Base-by-base conservation (phyloP, 2,797 vertebrate species). In the Myotis planiceps region DNA sequence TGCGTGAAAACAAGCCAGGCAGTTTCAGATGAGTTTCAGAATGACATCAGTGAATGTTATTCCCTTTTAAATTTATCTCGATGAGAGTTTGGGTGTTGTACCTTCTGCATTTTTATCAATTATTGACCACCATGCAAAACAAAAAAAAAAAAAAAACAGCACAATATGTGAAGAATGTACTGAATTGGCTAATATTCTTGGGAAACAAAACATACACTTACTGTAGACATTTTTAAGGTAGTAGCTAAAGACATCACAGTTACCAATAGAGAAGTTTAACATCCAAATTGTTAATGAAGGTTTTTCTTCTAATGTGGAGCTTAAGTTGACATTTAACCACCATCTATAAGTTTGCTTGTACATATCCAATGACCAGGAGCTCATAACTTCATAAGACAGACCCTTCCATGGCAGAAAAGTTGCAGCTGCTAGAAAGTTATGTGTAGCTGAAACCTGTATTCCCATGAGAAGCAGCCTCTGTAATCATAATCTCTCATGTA, bases 1-100 rank as follows among this genome's bases (percentile, higher is more conserved):
- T 60, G 42, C 93, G 55, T 58, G 25, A 94, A 90, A 90, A 23
- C 0, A 1, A 95, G 58, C 55, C 21, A 71, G 32, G 49, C 47
- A 95, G 32, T 86, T 94, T 89, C 19, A 4, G 66, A 60, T 76
- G 76, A 76, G 47, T 69, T 92, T 95, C 75, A 88, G 60, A 89
- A 92, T 92, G 91, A 81, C 49, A 95, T 34, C 0, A 19, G n/a
- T 45, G 47, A 18, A 63, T 47, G 34, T 18, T 72, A 86, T 83
- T 91, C 89, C 75, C 63, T 76, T 83, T 87, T 72, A 84, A 89
- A 45, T 74, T 45, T 91, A 71, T 86, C 79, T 95, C 32, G 4
- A 37, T 45, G 75, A 92, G 18, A 93, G 9, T 27, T 58, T 3
- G 53, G 9, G 5, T 65, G 3, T 15, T 83, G 39, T 0, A 0